Evolutionary conservation across 2,888 invertebrate genomes (phyloP).

Genomic region (Eudasyphora cyanicolor): DNA sequence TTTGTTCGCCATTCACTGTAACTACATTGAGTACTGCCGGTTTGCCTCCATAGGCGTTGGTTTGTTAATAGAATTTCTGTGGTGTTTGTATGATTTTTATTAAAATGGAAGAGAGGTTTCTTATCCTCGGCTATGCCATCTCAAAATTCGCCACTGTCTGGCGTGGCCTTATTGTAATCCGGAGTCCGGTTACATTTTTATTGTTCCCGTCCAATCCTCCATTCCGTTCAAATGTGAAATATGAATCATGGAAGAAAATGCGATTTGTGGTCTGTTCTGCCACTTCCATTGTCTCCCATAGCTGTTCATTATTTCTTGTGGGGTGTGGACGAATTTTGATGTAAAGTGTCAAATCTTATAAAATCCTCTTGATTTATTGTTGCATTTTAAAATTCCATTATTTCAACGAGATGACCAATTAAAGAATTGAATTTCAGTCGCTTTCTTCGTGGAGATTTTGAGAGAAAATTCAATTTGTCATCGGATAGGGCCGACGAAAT

Average conservation of each 20-base stretch:
- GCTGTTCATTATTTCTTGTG: not conserved
- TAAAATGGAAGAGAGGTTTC: conserved; percentile 48
- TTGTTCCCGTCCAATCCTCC: conserved; percentile 21
- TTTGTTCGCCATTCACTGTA: not conserved
- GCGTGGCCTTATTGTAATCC: conserved; percentile 20
- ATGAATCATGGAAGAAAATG: conserved; percentile 52
- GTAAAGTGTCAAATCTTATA: conserved; percentile 59
- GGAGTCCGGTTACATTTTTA: conserved; percentile 42
- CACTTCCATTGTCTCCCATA: not conserved
- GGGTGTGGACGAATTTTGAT: conserved; percentile 55
- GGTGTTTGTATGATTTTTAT: conserved; percentile 55
- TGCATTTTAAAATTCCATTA: conserved; percentile 54
- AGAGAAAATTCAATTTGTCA: not conserved
- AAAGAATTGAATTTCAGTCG: conserved; percentile 31
- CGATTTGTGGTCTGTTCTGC: conserved; percentile 50
- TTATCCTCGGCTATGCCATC: conserved; percentile 29
- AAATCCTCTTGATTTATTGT: conserved; percentile 52
- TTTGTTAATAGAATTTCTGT: conserved; percentile 52
- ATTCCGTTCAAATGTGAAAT: conserved; percentile 45
- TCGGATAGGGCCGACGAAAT: not conserved
- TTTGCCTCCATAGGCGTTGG: conserved; percentile 14
- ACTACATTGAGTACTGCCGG: too few relatives aligned
- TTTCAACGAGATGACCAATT: conserved; percentile 50
- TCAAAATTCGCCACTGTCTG: not conserved
- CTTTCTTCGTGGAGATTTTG: not conserved